Conservation (phyloP, 2,888 invertebrate species). For the Mesodorylaimus sp. region DNA sequence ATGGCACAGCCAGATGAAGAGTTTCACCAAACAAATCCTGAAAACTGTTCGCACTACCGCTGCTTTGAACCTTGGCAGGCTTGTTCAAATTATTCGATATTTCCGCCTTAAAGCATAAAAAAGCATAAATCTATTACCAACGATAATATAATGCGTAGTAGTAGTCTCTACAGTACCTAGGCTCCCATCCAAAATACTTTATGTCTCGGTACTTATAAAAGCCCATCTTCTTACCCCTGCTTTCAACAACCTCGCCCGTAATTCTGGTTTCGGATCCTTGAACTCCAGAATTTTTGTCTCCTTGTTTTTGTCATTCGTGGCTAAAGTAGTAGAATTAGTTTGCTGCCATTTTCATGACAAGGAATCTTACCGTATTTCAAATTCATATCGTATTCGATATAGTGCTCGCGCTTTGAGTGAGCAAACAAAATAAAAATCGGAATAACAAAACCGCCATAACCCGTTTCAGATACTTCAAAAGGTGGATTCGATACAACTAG, state of each 20-base stretch:
- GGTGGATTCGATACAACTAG: slow-evolving; percentile 3
- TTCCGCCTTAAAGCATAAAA: no score
- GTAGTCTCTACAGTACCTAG: no score
- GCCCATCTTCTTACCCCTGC: slow-evolving; percentile 1
- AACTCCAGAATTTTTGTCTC: slow-evolving; percentile 1
- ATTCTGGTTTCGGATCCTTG: not conserved
- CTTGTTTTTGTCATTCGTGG: not conserved
- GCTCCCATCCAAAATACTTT: no score
- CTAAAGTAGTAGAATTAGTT: not conserved
- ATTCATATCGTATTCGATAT: slow-evolving; percentile 9
- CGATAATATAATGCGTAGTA: no score
- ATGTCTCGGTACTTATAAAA: no score
- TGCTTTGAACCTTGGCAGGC: no score
- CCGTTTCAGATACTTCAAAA: slow-evolving; percentile 11
- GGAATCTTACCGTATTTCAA: not conserved
- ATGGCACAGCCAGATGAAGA: no score
- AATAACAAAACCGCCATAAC: slow-evolving; percentile 9
- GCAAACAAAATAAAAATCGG: slow-evolving; percentile 5
- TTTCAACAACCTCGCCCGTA: not conserved
- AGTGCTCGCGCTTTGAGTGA: not conserved
- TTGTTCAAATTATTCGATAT: no score
- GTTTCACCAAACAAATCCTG: no score
- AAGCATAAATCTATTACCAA: no score
- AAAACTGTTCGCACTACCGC: no score
- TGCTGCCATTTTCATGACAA: not conserved